Base-by-base conservation (phyloP, 2,888 invertebrate genomes). In the Ectemnius continuus region DNA sequence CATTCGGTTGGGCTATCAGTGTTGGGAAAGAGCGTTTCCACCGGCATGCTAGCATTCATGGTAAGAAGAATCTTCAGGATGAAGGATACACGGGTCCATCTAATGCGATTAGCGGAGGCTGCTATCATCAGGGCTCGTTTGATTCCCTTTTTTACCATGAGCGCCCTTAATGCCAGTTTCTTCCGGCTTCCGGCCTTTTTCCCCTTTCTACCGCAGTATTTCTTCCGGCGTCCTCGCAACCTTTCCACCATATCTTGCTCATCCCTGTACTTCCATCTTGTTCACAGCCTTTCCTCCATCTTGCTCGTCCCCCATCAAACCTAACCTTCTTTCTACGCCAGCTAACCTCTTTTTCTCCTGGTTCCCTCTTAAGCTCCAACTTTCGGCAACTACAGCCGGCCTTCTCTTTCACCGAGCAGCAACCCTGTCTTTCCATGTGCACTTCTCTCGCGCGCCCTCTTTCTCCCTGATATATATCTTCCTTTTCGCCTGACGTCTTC, bases 51-150 rank as follows among this genome's bases (percentile, higher is more conserved):
- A 36, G 36, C 36, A 16, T 52, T 14, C 52, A 52, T 16, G 52
- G 56, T 47, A 73, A 74, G 71, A 80, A 67, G 67, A 67, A 36
- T 26, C 56, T 14, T 61, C 36, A 23, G 60, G 72, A 81, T 83
- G 72, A 70, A 67, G 73, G 81, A 83, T 78, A 80, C 78, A 68
- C 62, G 70, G 77, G 74, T 83, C 80, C 80, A 74, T 83, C 83
- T 83, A 83, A 83, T 83, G 76, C 83, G 83, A 83, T 83, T 83
- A 83, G 76, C 76, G 67, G 72, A 75, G 67, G 75, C 70, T 26
- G 79, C 76, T 77, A 83, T 83, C 83, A 83, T 83, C 80, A 78
- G 62, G 74, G 75, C 77, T 77, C 73, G 76, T 76, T 82, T 81
- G 82, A 79, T 79, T 83, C 83, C 77, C 79, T 73, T 83, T 83